Conservation (phyloP, 2,113 vertebrate species). For the Aldabrachelys gigantea region DNA sequence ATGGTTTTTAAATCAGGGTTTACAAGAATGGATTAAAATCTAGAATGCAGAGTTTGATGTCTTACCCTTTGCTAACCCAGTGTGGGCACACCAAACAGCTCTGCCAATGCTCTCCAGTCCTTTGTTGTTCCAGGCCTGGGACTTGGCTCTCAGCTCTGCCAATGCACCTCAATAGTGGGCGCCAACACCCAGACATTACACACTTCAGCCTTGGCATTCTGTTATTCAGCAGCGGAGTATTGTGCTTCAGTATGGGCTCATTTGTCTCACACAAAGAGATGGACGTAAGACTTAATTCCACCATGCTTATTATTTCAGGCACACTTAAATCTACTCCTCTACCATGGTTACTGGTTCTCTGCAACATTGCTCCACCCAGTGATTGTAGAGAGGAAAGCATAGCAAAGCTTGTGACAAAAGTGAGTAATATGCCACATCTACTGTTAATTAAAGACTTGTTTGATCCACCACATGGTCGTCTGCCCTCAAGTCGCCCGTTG, state of each 20-base stretch:
- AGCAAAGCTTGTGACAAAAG: not conserved
- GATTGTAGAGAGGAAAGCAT: not conserved
- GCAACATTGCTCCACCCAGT: not conserved
- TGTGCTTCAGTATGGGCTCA: not conserved
- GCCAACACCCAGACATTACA: not conserved
- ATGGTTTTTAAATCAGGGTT: constrained; percentile 1
- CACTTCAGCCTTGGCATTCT: not conserved
- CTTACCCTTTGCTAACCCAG: not conserved
- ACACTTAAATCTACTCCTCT: not conserved
- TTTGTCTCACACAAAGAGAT: not conserved
- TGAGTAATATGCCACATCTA: not conserved
- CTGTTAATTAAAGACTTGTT: not conserved
- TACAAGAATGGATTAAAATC: not conserved
- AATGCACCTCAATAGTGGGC: not conserved
- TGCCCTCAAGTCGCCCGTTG: not conserved
- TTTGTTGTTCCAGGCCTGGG: not conserved
- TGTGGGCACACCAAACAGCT: constrained; percentile 9
- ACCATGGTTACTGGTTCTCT: not conserved
- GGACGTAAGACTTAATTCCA: not conserved
- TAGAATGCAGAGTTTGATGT: not conserved
- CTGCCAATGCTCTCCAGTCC: not conserved
- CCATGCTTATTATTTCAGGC: not conserved
- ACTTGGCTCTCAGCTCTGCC: not conserved
- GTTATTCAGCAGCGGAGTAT: not conserved
- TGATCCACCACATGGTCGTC: not conserved